Conservation (phyloP, 1,140 invertebrate genomes). For the Rhopalosiphum padi region DNA sequence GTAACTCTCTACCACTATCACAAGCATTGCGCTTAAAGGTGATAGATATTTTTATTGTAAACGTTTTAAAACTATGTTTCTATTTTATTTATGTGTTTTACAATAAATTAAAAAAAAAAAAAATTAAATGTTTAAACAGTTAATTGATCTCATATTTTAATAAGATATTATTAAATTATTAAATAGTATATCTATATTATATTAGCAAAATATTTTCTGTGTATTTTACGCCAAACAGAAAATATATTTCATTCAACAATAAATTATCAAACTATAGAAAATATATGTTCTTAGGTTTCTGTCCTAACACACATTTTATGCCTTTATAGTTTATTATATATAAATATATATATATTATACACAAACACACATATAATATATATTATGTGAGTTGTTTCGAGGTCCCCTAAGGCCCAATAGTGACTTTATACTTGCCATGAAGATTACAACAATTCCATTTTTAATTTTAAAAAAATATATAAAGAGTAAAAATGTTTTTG, state of each 20-base stretch:
- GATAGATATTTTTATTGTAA: no score
- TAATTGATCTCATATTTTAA: not conserved
- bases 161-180: not conserved
- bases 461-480: not conserved
- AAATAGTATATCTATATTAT: not conserved
- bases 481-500: not conserved
- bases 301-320: not conserved
- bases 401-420: not conserved
- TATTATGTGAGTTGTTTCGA: not conserved
- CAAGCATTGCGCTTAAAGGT: no score
- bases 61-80: no score
- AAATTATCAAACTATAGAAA: not conserved
- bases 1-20: no score
- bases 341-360: not conserved
- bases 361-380: not conserved
- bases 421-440: not conserved
- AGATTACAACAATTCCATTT: not conserved
- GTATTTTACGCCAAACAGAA: not conserved
- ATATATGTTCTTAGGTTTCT: not conserved
- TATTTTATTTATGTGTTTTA: no score
- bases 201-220: not conserved
- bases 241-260: not conserved
- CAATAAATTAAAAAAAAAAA: no score
- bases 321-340: not conserved
- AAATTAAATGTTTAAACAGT: not conserved